Percentiles rank a stretch among this genome's conserved stretches.
Evolutionary conservation across 2,797 vertebrate species (phyloP).

Genomic region (Aldrovandia affinis): DNA sequence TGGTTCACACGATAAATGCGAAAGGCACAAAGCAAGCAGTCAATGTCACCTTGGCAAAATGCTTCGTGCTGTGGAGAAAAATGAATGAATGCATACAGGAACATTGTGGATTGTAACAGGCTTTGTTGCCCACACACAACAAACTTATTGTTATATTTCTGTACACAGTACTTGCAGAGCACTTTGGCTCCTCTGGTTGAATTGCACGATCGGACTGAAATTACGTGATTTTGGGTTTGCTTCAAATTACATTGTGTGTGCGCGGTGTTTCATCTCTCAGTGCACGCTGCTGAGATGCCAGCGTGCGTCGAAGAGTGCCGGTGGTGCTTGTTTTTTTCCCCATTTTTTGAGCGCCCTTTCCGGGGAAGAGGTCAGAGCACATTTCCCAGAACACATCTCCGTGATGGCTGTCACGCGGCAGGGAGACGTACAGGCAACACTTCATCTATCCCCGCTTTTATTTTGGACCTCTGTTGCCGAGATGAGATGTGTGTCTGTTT

Average conservation of each 20-base stretch:
- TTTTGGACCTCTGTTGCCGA: background rate
- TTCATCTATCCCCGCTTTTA: background rate
- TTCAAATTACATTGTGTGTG: background rate
- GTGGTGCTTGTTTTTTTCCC: background rate
- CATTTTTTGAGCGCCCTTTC: background rate
- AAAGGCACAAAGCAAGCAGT: background rate
- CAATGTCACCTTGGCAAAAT: conserved; percentile 8
- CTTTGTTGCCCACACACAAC: conserved; percentile 8
- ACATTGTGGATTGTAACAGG: background rate
- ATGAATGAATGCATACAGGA: background rate
- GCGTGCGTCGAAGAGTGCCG: background rate
- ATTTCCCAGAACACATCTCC: background rate
- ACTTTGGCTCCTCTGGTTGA: background rate
- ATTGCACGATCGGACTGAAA: background rate
- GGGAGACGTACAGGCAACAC: background rate
- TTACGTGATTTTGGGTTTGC: background rate
- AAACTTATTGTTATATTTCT: conserved; percentile 12
- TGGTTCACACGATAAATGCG: background rate
- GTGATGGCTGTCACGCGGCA: background rate
- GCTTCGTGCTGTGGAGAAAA: background rate
- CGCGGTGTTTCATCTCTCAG: background rate
- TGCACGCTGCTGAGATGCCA: background rate
- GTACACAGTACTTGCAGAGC: background rate
- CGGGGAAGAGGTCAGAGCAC: background rate
- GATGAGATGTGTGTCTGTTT: conserved; percentile 67